Base-by-base conservation (phyloP, 1,140 invertebrate genomes). In the Stegodyphus dumicola region DNA sequence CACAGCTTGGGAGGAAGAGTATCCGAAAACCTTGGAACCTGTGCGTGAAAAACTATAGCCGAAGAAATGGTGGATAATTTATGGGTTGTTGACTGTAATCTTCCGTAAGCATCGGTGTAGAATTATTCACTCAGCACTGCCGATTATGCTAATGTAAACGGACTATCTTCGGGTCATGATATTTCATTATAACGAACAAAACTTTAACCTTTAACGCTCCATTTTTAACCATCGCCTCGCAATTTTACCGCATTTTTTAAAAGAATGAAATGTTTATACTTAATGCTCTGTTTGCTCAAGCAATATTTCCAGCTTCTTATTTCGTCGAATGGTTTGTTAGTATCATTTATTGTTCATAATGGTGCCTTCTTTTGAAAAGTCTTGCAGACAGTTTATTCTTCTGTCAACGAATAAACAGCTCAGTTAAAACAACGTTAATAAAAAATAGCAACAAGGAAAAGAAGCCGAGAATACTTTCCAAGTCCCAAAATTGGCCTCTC, bases 81-180 rank as follows among this genome's bases (percentile, higher is more conserved):
- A 83, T 83, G 80, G 80, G 71, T 83, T 83, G 80, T 83, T 83
- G 80, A 83, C 80, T 83, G 71, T 83, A 83, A 83, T 83, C 60
- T 83, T 75, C 80, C 75, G 71, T 83, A 83, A 83, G 80, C 80
- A 81, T 83, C 60, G 64, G 80, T 83, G 80, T 83, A 83, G 80
- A 83, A 83, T 83, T 83, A 83, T 83, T 83, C 80, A 83, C 70
- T 83, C 80, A 83, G 75, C 80, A 83, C 80, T 75, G 66, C 60
- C 80, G 70, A 75, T 83, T 83, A 83, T 83, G 80, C 73, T 83
- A 83, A 83, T 83, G 64, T 83, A 75, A 75, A 75, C 80, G 53
- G 70, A 83, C 60, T 65, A 75, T 83, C 80, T 70, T 64, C 80
- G 18, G 73, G 80, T 75, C 80, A 75, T 66, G 54, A 75, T 83